Conservation (phyloP, 2,888 invertebrate genomes). For the Epinotia bilunana region DNA sequence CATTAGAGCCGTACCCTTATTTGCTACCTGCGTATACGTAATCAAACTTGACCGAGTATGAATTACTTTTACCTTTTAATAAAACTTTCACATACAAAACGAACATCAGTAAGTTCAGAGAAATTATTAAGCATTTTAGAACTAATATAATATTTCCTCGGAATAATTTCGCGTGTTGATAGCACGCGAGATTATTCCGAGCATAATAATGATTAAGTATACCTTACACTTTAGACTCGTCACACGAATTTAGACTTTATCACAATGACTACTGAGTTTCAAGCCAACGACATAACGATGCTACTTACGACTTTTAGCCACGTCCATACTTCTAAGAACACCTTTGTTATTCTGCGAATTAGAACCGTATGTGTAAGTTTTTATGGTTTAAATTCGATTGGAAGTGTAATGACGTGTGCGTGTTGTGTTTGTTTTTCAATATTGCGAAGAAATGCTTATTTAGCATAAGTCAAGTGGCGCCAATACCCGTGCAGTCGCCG, state of each 20-base stretch:
- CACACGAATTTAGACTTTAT: background rate
- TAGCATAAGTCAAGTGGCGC: background rate
- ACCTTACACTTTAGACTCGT: background rate
- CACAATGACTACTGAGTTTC: background rate
- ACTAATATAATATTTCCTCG: background rate
- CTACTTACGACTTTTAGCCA: background rate
- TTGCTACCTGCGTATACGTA: background rate
- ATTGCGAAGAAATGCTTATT: background rate
- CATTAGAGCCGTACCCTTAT: no score
- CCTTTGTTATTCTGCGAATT: background rate
- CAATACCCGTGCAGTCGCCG: background rate
- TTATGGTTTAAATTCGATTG: background rate
- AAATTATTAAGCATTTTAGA: background rate
- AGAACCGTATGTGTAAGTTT: background rate
- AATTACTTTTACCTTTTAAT: background rate
- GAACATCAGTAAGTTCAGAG: background rate
- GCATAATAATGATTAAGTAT: background rate
- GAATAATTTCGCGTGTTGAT: slow-evolving; percentile 1
- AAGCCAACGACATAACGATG: background rate
- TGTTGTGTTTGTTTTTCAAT: background rate
- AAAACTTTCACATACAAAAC: background rate
- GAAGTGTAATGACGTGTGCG: no score
- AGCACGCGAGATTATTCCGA: no score
- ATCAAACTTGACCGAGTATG: slow-evolving; percentile 1
- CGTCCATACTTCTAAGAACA: background rate